These are phyloP conservation scores for Asbolus verrucosus DNA, from an alignment of 1,140 invertebrate genomes.

Conservation along the genomic window DNA sequence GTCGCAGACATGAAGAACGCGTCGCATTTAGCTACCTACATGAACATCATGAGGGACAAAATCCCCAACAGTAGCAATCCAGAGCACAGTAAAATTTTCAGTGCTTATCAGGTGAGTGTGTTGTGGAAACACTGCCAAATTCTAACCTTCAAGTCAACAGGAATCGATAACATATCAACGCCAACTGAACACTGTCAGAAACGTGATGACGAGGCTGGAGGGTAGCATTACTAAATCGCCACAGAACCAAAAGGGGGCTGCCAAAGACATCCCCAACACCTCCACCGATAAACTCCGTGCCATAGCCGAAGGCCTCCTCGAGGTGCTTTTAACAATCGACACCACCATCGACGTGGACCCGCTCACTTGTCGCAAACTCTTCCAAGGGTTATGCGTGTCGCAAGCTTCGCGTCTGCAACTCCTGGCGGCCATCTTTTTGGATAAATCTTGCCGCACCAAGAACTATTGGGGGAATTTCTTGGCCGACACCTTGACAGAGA, in stretches of 20 bases:
- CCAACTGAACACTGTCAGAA: constrained; percentile 81
- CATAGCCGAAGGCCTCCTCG: constrained; percentile 82
- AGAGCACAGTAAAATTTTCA: constrained; percentile 77
- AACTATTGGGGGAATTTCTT: constrained; percentile 92
- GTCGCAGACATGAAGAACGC: constrained; percentile 82
- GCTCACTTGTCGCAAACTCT: constrained; percentile 75
- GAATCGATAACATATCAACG: constrained; percentile 85
- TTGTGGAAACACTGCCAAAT: too few species aligned
- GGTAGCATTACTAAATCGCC: constrained; percentile 32
- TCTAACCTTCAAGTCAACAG: too few species aligned
- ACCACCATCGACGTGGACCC: constrained; percentile 74
- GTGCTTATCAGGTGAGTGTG: constrained; percentile 88
- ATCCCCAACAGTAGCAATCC: constrained; percentile 70
- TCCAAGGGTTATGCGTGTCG: constrained; percentile 75
- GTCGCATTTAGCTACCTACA: constrained; percentile 83
- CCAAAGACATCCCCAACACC: constrained; percentile 68
- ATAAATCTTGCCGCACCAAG: constrained; percentile 81
- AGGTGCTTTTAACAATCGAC: constrained; percentile 80
- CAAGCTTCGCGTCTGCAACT: constrained; percentile 73
- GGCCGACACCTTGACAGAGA: constrained; percentile 80
- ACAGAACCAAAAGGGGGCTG: constrained; percentile 45
- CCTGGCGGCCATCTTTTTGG: constrained; percentile 79
- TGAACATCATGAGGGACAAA: constrained; percentile 72
- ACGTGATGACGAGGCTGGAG: constrained; percentile 79
- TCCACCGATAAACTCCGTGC: constrained; percentile 83